Evolutionary conservation across 1,140 invertebrate genomes (phyloP).

Genomic region (Nymphalis io): DNA sequence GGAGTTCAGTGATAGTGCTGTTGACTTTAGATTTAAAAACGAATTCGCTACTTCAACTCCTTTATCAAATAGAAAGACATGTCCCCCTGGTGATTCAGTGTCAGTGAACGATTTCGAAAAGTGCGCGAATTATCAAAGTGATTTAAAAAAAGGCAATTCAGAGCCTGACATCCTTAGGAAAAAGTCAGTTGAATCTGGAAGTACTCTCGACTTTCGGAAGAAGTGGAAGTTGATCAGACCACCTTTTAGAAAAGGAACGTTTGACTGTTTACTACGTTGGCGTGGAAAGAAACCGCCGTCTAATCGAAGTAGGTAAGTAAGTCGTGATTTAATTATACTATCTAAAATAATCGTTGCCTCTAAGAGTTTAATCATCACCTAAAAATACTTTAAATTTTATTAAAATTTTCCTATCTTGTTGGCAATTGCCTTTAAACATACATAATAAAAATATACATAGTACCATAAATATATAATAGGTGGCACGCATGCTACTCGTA

Average conservation of each 20-base stretch:
- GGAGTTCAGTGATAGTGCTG: constrained; percentile 61
- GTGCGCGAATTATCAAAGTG: constrained; percentile 58
- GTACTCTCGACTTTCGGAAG: constrained; percentile 58
- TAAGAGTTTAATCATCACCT: no score
- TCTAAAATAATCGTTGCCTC: neutral
- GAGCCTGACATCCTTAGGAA: constrained; percentile 67
- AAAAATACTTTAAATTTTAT: no score
- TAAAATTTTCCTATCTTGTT: no score
- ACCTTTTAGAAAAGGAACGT: constrained; percentile 67
- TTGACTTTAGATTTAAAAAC: constrained; percentile 51
- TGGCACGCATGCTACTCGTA: no score
- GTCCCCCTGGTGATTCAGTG: constrained; percentile 55
- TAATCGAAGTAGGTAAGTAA: constrained; percentile 51
- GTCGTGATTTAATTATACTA: constrained; percentile 15
- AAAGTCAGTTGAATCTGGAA: constrained; percentile 48
- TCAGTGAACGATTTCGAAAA: constrained; percentile 63
- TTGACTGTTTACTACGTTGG: constrained; percentile 69
- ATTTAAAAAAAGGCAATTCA: constrained; percentile 65
- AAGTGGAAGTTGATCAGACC: constrained; percentile 66
- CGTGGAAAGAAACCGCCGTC: constrained; percentile 60
- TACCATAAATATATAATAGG: no score
- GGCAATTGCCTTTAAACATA: no score
- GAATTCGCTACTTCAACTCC: constrained; percentile 70
- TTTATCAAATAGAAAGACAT: constrained; percentile 65
- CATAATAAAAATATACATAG: no score